A percentile compares a stretch with the other conserved stretches of the same genome.
phyloP scores from a whole-genome alignment of 2,888 invertebrate species.

The Lithodes maja region DNA sequence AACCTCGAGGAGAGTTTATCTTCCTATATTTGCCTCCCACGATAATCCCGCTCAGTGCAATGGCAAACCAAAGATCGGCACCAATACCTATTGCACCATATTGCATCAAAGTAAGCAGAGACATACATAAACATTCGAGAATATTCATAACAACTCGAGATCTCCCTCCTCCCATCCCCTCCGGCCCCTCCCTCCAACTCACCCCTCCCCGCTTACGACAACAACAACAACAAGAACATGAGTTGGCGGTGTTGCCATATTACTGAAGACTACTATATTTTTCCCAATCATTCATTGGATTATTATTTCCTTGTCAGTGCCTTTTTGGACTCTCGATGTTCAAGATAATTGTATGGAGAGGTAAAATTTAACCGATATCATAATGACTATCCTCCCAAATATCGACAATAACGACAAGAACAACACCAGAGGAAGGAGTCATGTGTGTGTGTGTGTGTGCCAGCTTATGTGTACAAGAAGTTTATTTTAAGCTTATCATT shows the following conservation, averaged over 20 bases:
- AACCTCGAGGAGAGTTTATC: constrained; percentile 39
- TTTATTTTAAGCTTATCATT: background rate
- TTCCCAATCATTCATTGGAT: background rate
- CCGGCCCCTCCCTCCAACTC: background rate
- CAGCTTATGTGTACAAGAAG: background rate
- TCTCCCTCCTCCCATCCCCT: background rate
- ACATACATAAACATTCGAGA: background rate
- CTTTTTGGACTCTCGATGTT: background rate
- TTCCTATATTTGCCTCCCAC: background rate
- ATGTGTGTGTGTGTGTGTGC: constrained; percentile 12
- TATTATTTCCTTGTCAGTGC: background rate
- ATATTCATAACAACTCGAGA: background rate
- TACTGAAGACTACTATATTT: background rate
- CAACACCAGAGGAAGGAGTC: background rate
- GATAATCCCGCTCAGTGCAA: background rate
- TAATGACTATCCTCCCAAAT: background rate
- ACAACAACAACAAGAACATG: background rate
- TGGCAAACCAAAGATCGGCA: too few relatives aligned
- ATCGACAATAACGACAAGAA: constrained; percentile 13
- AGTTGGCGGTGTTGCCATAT: background rate
- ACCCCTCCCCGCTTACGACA: background rate
- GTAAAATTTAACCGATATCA: background rate
- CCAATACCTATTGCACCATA: background rate
- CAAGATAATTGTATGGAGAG: background rate
- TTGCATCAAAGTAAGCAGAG: background rate